These are phyloP conservation scores for Stichopus horrens DNA, from an alignment of 53 echinoderm and acorn worm species.

Conservation along the genomic window DNA sequence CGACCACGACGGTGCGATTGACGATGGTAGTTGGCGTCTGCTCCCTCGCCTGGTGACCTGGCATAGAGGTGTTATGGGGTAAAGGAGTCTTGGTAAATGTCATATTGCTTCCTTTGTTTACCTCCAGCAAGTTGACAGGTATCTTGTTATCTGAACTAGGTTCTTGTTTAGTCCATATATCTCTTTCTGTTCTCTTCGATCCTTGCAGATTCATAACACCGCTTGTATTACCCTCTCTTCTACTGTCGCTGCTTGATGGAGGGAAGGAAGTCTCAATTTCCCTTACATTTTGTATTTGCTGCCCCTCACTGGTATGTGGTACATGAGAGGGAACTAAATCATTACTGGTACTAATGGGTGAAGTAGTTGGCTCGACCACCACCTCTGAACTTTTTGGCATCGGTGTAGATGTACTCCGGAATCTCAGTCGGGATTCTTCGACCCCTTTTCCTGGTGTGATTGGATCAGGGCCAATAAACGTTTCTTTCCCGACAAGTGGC, in stretches of 20 bases:
- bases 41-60: not conserved
- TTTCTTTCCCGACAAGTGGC: not conserved
- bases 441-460: not conserved
- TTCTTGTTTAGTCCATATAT: not conserved
- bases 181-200: not conserved
- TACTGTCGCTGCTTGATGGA: not conserved
- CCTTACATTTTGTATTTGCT: not conserved
- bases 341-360: not conserved
- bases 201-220: not conserved
- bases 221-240: not conserved
- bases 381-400: constrained; percentile 18
- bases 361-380: constrained; percentile 5
- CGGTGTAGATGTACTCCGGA: constrained; percentile 25
- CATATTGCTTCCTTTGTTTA: not conserved
- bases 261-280: constrained; percentile 17
- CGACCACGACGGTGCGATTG: constrained; percentile 4
- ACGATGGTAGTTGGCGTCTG: not conserved
- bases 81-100: not conserved
- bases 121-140: not conserved
- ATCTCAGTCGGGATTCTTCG: not conserved
- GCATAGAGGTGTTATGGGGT: not conserved
- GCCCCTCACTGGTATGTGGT: not conserved
- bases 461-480: constrained; percentile 29
- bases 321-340: not conserved
- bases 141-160: not conserved